Evolutionary conservation across 2,888 invertebrate genomes (phyloP), one percentile per base, ranked within the genome.

Genomic region (Diarsia brunnea): DNA sequence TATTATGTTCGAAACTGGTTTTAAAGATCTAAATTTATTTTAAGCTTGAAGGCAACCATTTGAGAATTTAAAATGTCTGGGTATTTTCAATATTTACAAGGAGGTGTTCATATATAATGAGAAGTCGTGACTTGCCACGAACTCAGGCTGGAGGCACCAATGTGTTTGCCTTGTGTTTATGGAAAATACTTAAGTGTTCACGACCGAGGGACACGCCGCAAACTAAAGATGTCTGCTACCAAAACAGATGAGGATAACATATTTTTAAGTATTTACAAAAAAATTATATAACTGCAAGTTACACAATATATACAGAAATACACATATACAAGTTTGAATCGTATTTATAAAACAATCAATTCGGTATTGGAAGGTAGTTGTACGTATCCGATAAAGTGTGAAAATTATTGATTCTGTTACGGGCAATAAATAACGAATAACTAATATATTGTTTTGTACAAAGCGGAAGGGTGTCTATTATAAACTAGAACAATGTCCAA

Each of bases 141-240:
- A 82, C 77, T 78, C 81, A 49, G 67, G 63, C 77, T 74, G 78
- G 65, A 73, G 73, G 80, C 47, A 72, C 77, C 55, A 69, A 79
- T 73, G 73, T 75, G 73, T 81, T 84, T 82, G 74, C 81, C 82
- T 86, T 84, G 87, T 84, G 61, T 87, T 84, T 86, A 86, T 88
- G 75, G 82, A 84, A 86, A 87, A 72, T 77, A 63, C n/a, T 43
- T 63, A 78, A 81, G 77, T 73, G 70, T 83, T 73, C 70, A 78
- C 65, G 85, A 77, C 72, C 47, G 47, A 47, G 16, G 43, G 55
- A 73, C 49, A 73, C 53, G 24, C 10, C 12, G 19, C n/a, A 65
- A 31, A 38, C n/a, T 73, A 24, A 70, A 11, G 67, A 74, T 67
- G 49, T 67, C 43, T 64, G 70, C 21, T 64, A 38, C 24, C 14